Evolutionary conservation across 2,113 vertebrate species (phyloP).

Genomic region (Notarius quadriscutis): DNA sequence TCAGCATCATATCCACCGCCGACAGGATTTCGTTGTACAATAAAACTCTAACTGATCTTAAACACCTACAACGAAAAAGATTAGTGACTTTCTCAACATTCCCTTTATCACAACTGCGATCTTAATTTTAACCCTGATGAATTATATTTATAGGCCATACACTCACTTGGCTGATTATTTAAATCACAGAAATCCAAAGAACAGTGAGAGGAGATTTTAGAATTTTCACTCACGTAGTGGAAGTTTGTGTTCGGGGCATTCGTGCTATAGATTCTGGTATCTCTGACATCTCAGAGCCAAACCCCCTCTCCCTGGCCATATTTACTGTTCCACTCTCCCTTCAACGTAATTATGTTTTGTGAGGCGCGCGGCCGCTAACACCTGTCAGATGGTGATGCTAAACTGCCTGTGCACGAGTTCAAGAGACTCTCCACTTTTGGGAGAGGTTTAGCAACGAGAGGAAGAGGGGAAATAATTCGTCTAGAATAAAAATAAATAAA

Average conservation of each 20-base stretch:
- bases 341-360: constrained; percentile 29
- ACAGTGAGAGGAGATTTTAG: neutral
- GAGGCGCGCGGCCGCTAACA: constrained; percentile 37
- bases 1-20: neutral
- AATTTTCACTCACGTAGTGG: neutral
- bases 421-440: constrained; percentile 48
- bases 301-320: neutral
- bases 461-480: constrained; percentile 6
- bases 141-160: neutral
- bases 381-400: constrained; percentile 40
- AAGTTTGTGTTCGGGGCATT: neutral
- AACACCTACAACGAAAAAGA: neutral
- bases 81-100: neutral
- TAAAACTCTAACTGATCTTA: too few relatives aligned
- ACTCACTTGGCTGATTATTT: neutral
- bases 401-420: constrained; percentile 49
- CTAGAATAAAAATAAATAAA: neutral
- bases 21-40: neutral
- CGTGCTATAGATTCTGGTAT: neutral
- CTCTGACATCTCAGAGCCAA: neutral
- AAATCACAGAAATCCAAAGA: neutral
- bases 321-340: constrained; percentile 18
- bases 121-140: neutral
- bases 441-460: constrained; percentile 16
- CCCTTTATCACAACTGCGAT: neutral